phyloP scores from a whole-genome alignment of 2,797 vertebrate species.

The Clarias pachynema region DNA sequence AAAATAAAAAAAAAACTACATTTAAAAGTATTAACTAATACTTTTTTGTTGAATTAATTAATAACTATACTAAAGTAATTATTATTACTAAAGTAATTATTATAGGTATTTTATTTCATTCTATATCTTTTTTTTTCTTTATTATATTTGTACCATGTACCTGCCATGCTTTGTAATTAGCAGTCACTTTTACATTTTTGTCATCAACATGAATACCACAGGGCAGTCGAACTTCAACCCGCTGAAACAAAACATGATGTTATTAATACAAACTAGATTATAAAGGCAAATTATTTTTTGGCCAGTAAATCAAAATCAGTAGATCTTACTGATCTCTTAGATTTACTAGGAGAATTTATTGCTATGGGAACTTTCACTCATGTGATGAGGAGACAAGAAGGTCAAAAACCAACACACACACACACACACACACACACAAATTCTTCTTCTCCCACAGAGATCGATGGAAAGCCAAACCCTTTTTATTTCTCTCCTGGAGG shows the following conservation, averaged over 20 bases:
- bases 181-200: no score
- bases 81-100: no score
- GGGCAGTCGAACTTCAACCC: not conserved
- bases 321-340: no score
- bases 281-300: not conserved
- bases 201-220: no score
- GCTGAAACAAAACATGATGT: not conserved
- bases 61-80: no score
- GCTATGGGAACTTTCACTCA: not conserved
- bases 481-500: slow-evolving; percentile 29
- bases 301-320: not conserved
- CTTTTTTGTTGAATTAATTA: no score
- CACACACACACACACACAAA: slow-evolving; percentile 37
- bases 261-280: not conserved
- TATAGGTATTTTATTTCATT: no score
- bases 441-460: slow-evolving; percentile 43
- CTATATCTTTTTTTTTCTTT: not conserved
- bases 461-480: slow-evolving; percentile 46
- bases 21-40: no score
- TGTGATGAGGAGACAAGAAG: not conserved
- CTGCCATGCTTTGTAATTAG: not conserved
- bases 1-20: no score
- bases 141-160: not conserved
- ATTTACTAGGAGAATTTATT: not conserved
- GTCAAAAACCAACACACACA: slow-evolving; percentile 20